These are phyloP conservation scores for Acanthosepion lycidas DNA, from an alignment of 2,888 invertebrate species.

Conservation along the genomic window DNA sequence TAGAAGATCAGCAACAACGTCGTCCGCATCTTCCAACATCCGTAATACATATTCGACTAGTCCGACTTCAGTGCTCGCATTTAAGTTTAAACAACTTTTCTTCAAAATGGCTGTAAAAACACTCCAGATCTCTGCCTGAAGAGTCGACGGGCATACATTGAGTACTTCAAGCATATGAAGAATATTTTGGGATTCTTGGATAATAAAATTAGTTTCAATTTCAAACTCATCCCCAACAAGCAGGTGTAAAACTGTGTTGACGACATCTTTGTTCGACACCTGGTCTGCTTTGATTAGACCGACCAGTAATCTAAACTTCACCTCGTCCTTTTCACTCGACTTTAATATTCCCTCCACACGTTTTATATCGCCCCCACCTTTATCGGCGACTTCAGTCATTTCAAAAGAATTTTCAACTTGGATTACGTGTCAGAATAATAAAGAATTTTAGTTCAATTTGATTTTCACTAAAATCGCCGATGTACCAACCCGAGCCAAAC, in stretches of 20 bases:
- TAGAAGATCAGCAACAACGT: slow-evolving; percentile 96
- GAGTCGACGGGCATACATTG: slow-evolving; percentile 94
- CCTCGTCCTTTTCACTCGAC: slow-evolving; percentile 95
- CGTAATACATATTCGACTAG: slow-evolving; percentile 95
- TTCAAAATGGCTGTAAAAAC: slow-evolving; percentile 98
- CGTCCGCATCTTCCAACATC: slow-evolving; percentile 91
- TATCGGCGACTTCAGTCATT: slow-evolving; percentile 59
- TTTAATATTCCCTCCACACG: slow-evolving; percentile 92
- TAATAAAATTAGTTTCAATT: slow-evolving; percentile 99
- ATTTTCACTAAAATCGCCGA: not conserved
- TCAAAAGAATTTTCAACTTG: not conserved
- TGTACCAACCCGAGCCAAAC: not conserved
- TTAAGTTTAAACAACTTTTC: slow-evolving; percentile 97
- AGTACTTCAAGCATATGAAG: slow-evolving; percentile 96
- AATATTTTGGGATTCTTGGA: slow-evolving; percentile 97
- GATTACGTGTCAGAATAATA: not conserved
- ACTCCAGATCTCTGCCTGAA: slow-evolving; percentile 99
- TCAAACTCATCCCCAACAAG: slow-evolving; percentile 99
- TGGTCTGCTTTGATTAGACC: slow-evolving; percentile 97
- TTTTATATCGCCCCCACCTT: slow-evolving; percentile 67
- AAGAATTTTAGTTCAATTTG: not conserved
- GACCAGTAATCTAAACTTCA: slow-evolving; percentile 97
- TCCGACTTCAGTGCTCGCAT: slow-evolving; percentile 97
- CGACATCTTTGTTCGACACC: slow-evolving; percentile 96
- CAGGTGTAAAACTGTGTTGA: slow-evolving; percentile 98